Evolutionary conservation across 2,888 invertebrate genomes (phyloP).

Genomic region (Gortyna flavago): DNA sequence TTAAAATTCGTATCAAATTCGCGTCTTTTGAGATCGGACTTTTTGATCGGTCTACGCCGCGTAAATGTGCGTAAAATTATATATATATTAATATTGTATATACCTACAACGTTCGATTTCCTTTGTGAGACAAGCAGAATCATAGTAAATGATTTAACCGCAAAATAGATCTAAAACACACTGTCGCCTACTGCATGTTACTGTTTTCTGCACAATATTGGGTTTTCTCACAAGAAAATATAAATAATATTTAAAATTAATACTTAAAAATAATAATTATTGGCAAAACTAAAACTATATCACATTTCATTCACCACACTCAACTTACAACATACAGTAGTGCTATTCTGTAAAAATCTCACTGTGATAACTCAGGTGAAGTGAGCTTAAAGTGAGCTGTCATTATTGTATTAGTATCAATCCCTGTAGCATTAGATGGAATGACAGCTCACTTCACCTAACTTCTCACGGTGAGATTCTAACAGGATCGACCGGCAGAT

Average conservation of each 20-base stretch:
- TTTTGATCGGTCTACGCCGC: constrained; percentile 54
- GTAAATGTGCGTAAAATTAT: constrained; percentile 32
- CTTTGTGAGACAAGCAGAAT: constrained; percentile 14
- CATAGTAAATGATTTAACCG: neutral
- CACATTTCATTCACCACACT: constrained; percentile 62
- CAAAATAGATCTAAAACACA: neutral
- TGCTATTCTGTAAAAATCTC: no score
- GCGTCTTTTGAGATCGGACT: constrained; percentile 53
- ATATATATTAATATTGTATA: constrained; percentile 12
- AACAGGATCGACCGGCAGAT: no score
- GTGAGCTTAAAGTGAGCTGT: no score
- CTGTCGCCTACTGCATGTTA: neutral
- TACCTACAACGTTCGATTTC: constrained; percentile 16
- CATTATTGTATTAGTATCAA: no score
- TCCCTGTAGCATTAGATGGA: no score
- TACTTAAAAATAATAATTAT: constrained; percentile 46
- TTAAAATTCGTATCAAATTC: neutral
- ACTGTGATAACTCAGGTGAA: no score
- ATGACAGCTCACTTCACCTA: no score
- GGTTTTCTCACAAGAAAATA: constrained; percentile 16
- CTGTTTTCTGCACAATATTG: constrained; percentile 1
- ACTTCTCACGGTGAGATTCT: no score
- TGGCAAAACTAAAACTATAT: constrained; percentile 64
- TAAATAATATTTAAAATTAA: constrained; percentile 10
- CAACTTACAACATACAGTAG: constrained; percentile 26